Conservation (phyloP, 2,113 vertebrate species). For the Xerus inauris region DNA sequence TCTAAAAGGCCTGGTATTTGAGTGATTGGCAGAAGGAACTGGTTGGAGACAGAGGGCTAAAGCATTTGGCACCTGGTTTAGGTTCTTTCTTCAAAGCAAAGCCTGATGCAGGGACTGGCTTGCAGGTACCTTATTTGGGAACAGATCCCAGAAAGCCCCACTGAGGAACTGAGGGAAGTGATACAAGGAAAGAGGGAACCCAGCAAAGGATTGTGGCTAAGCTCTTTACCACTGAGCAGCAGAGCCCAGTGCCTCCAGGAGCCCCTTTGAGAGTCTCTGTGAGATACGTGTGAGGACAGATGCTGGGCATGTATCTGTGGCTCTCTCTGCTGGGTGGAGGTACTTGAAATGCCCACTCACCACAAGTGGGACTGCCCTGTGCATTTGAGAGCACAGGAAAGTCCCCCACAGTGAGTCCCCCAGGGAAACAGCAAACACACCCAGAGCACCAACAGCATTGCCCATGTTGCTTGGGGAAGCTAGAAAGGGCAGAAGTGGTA, state of each 20-base stretch:
- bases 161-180: not conserved
- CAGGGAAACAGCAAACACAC: too few relatives aligned
- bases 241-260: not conserved
- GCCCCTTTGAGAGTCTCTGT: not conserved
- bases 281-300: accelerated
- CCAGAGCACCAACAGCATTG: accelerated
- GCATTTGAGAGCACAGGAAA: not conserved
- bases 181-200: not conserved
- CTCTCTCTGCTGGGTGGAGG: too few relatives aligned
- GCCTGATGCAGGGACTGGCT: not conserved
- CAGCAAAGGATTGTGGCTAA: accelerated
- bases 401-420: not conserved
- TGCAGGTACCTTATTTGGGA: not conserved
- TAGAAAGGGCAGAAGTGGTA: not conserved
- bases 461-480: not conserved
- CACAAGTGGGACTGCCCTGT: not conserved
- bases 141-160: not conserved
- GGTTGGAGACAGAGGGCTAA: not conserved
- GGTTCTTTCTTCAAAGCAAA: not conserved
- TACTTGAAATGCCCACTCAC: too few relatives aligned
- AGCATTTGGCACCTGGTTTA: not conserved
- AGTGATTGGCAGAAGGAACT: not conserved
- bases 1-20: not conserved
- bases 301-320: accelerated
- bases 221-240: not conserved